Percentiles rank a stretch among this genome's conserved stretches.
Evolutionary conservation across 2,888 invertebrate genomes (phyloP).

Genomic region (Sinhomidia bicolor): DNA sequence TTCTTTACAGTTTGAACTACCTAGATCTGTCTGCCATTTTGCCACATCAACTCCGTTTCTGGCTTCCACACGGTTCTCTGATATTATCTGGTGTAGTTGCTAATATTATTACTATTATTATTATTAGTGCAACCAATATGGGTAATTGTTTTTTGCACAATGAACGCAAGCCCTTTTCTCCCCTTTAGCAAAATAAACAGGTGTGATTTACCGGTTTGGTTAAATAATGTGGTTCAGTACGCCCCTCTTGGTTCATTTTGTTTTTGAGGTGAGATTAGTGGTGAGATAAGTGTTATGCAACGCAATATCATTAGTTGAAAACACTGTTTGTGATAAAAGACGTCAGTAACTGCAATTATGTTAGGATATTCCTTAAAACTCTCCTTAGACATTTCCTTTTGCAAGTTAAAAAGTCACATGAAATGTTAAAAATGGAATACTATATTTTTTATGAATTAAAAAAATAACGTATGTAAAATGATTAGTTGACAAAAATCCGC

Average conservation of each 20-base stretch:
- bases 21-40: background rate
- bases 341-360: too few relatives aligned
- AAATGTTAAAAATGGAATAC: too few relatives aligned
- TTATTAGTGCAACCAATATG: background rate
- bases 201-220: slow-evolving; percentile 50
- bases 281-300: background rate
- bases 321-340: too few relatives aligned
- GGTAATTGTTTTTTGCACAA: background rate
- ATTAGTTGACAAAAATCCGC: too few relatives aligned
- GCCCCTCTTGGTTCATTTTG: background rate
- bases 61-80: slow-evolving; percentile 22
- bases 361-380: too few relatives aligned
- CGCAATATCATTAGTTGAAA: too few relatives aligned
- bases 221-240: background rate
- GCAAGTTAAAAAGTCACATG: too few relatives aligned
- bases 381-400: too few relatives aligned
- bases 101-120: background rate
- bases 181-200: background rate
- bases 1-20: slow-evolving; percentile 14
- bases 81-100: background rate
- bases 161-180: background rate
- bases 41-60: slow-evolving; percentile 38
- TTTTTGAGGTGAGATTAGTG: background rate
- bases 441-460: too few relatives aligned
- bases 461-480: too few relatives aligned